Conservation (phyloP, 2,113 vertebrate genomes). For the Spea multiplicata region DNA sequence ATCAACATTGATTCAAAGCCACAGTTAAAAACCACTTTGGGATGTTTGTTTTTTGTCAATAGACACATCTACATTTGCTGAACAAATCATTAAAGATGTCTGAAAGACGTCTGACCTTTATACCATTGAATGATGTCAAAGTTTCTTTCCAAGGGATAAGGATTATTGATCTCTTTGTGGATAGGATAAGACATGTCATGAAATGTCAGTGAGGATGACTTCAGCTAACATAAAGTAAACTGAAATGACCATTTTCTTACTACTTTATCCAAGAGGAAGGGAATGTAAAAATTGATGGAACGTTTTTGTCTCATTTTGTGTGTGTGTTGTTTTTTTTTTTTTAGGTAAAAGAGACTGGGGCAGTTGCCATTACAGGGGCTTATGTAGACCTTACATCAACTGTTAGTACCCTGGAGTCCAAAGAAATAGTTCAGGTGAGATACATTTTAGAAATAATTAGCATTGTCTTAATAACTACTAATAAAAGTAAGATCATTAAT, state of each 20-base stretch:
- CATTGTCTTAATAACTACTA: not conserved
- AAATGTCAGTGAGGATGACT: conserved; percentile 40
- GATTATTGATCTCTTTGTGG: conserved; percentile 35
- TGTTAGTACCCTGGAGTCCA: conserved; percentile 44
- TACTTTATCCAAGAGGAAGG: conserved; percentile 6
- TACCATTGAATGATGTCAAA: conserved; percentile 26
- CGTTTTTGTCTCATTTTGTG: not conserved
- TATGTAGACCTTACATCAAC: conserved; percentile 81
- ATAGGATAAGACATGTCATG: conserved; percentile 36
- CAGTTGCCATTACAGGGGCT: conserved; percentile 75
- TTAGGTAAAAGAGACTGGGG: conserved; percentile 82
- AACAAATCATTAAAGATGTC: conserved; percentile 40
- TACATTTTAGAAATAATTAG: not conserved
- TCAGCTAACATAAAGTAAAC: conserved; percentile 19
- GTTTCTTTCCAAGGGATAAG: conserved; percentile 21
- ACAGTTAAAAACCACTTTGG: not conserved
- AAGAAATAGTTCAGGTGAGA: conserved; percentile 22
- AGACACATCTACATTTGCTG: conserved; percentile 16
- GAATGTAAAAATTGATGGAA: not conserved
- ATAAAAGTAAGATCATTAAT: no score
- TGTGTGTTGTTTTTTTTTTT: no score
- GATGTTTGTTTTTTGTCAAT: not conserved
- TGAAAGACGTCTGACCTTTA: conserved; percentile 38
- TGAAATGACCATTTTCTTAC: conserved; percentile 5
- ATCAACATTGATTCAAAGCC: not conserved